Percentiles rank a stretch among this genome's conserved stretches.
Conservation (phyloP, 2,888 invertebrate species). For the Idaea straminata region DNA sequence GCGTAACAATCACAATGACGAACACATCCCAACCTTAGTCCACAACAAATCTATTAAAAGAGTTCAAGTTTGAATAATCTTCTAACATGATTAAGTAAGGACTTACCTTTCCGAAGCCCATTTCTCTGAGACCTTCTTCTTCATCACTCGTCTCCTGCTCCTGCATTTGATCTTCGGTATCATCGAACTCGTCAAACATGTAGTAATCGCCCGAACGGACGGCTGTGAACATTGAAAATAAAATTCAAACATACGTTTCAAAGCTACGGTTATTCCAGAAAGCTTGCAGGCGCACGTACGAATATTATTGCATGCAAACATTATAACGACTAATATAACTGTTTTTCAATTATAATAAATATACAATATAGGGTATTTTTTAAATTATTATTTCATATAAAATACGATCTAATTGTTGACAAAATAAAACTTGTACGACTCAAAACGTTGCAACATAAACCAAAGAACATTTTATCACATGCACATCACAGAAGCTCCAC, state of each 20-base stretch:
- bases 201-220: slow-evolving; percentile 99
- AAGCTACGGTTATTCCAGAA: neutral
- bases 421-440: neutral
- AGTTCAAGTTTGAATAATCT: slow-evolving; percentile 3
- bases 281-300: neutral
- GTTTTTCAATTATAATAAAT: neutral
- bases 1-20: slow-evolving; percentile 30
- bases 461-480: slow-evolving; percentile 22
- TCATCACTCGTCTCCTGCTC: slow-evolving; percentile 79
- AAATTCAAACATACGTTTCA: neutral
- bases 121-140: slow-evolving; percentile 72
- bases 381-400: neutral
- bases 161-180: slow-evolving; percentile 86
- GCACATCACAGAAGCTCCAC: slow-evolving; percentile 8
- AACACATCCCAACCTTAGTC: slow-evolving; percentile 24
- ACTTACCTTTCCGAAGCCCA: slow-evolving; percentile 79
- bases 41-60: slow-evolving; percentile 19
- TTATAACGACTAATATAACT: neutral
- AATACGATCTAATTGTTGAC: neutral
- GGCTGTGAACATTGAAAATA: slow-evolving; percentile 80
- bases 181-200: slow-evolving; percentile 97
- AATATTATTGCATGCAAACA: neutral
- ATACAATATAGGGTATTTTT: neutral
- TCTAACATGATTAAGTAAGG: slow-evolving; percentile 11
- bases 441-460: slow-evolving; percentile 26